These are phyloP conservation scores for Dipodomys merriami DNA, from an alignment of 2,113 vertebrate genomes.

Conservation along the genomic window DNA sequence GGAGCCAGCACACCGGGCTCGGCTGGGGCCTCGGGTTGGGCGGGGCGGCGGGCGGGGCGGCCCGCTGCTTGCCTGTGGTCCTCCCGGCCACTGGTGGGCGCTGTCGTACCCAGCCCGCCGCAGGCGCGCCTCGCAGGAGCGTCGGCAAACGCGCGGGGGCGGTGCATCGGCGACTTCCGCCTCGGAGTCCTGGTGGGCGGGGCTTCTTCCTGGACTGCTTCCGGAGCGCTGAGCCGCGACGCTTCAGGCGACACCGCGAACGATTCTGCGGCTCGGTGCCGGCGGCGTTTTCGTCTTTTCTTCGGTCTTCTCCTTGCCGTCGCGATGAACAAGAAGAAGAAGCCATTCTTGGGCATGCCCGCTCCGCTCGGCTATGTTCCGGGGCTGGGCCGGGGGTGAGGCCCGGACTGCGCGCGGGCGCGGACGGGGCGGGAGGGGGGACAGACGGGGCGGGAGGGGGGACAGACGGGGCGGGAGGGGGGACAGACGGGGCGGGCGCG, in stretches of 20 bases:
- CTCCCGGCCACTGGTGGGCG: too few species aligned
- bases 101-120: not conserved
- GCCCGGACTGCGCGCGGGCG: too few species aligned
- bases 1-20: too few species aligned
- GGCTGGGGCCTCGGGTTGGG: accelerated
- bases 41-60: accelerated
- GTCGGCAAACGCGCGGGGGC: not conserved
- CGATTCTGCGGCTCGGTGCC: accelerated
- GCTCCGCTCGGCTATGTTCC: conserved; percentile 98
- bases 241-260: not conserved
- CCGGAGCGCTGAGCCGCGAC: conserved; percentile 11
- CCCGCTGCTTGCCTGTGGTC: too few species aligned
- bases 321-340: conserved; percentile 95
- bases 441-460: too few species aligned
- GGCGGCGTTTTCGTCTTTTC: accelerated
- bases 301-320: not conserved
- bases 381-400: conserved; percentile 97
- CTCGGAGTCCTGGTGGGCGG: not conserved
- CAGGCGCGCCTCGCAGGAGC: accelerated
- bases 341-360: conserved; percentile 97
- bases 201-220: not conserved
- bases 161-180: not conserved
- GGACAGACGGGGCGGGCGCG: too few species aligned
- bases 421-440: not conserved
- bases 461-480: too few species aligned